A percentile compares a stretch with the other conserved stretches of the same genome.
phyloP scores from a whole-genome alignment of 2,797 vertebrate species.

The Crotalus adamanteus region DNA sequence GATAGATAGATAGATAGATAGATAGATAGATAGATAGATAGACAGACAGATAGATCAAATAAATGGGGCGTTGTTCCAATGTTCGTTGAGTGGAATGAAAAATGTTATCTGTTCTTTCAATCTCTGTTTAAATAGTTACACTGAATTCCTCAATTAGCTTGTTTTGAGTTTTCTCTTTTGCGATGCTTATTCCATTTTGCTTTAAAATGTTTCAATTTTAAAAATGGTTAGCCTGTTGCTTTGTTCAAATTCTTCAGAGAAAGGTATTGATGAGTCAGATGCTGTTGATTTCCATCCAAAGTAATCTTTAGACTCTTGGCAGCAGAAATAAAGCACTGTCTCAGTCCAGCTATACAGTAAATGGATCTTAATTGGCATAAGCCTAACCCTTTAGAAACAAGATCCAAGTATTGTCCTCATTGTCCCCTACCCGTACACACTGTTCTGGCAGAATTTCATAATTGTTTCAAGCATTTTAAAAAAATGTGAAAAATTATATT shows the following conservation, averaged over 20 bases:
- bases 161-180: background rate
- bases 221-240: background rate
- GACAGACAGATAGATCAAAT: background rate
- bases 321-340: background rate
- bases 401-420: background rate
- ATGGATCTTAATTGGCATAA: slow-evolving; percentile 45
- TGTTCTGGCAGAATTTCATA: slow-evolving; percentile 3
- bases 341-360: slow-evolving; percentile 39
- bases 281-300: slow-evolving; percentile 9
- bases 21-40: no score
- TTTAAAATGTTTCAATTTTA: background rate
- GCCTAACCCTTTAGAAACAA: slow-evolving; percentile 25
- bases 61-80: background rate
- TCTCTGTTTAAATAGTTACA: background rate
- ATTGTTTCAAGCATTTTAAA: slow-evolving; percentile 6
- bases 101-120: background rate
- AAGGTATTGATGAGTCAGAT: slow-evolving; percentile 18
- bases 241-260: background rate
- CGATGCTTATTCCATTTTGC: background rate
- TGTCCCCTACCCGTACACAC: background rate
- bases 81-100: background rate
- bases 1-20: no score
- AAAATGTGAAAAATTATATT: background rate
- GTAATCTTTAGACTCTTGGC: background rate
- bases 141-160: background rate